Evolutionary conservation across 2,113 vertebrate genomes (phyloP), one percentile per base, ranked within the genome.

Genomic region (Poeciliopsis prolifica): DNA sequence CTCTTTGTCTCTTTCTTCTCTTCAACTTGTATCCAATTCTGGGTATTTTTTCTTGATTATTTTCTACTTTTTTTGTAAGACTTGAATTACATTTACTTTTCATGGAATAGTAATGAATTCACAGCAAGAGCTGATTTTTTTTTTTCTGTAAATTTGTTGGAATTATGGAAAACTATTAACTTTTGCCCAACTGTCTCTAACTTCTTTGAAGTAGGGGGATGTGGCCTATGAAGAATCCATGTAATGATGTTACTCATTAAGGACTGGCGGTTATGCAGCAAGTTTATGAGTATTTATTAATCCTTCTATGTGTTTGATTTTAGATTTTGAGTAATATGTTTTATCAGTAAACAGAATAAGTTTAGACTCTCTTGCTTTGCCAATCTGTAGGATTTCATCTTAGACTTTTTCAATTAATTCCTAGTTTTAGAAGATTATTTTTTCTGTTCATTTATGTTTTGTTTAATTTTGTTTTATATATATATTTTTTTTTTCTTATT

Each of bases 1-100:
- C 87, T 92, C 84, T 91, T 90, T 91, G 89, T 92, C 89, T 92
- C 89, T 90, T 90, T 89, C 85, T 91, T 91, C 84, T 89, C 90
- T 91, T 89, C 77, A 76, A 91, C 79, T 84, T 87, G 84, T 90
- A 86, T 92, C 91, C 92, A 92, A 93, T 92, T 92, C 90, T 87
- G 90, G 91, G 88, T 87, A 74, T 88, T 85, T 87, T 80, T 60
- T 79, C 42, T 42, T 67, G 51, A 68, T 70, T 42, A 1, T 19
- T 66, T 33, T 48, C 28, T 22, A 15, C 70, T 11, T 68, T 60
- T 66, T 4, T 14, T 54, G 60, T 24, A 8, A 40, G 77, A 31
- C 71, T 82, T 62, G 48, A 17, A 31, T 33, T 37, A 67, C 44
- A 61, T 81, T 35, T 82, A 76, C 83, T 78, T 65, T 44, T 72